phyloP scores from a whole-genome alignment of 2,888 invertebrate species.

The Diloba caeruleocephala region DNA sequence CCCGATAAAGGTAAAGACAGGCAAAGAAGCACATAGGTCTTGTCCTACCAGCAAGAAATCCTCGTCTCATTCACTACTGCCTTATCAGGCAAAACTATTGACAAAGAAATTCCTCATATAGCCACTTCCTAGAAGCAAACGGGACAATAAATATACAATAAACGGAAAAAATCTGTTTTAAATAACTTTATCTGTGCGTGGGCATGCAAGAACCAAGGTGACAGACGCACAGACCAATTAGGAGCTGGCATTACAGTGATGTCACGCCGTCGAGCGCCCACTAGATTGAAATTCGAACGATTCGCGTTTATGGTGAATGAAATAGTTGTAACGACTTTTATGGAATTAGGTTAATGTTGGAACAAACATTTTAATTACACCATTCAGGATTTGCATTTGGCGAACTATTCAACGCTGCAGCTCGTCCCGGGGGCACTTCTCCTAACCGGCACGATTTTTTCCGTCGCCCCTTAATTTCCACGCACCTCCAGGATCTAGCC shows the following conservation, averaged over 20 bases:
- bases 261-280: constrained; percentile 53
- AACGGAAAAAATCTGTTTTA: constrained; percentile 45
- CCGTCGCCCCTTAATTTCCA: too few species aligned
- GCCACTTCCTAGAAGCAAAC: constrained; percentile 44
- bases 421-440: too few species aligned
- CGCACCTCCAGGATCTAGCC: too few species aligned
- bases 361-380: constrained; percentile 13
- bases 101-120: constrained; percentile 41
- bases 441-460: too few species aligned
- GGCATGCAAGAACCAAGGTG: constrained; percentile 56
- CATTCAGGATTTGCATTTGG: too few species aligned
- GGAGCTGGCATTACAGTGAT: constrained; percentile 37
- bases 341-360: constrained; percentile 29
- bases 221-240: constrained; percentile 49
- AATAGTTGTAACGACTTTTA: constrained; percentile 42
- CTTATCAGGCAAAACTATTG: constrained; percentile 37
- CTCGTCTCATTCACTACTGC: constrained; percentile 15
- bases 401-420: too few species aligned
- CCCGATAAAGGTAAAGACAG: not conserved
- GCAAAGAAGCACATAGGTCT: not conserved
- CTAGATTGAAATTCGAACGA: constrained; percentile 47
- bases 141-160: constrained; percentile 24
- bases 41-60: constrained; percentile 21
- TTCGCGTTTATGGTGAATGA: constrained; percentile 50
- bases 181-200: constrained; percentile 54